Base-by-base conservation (phyloP, 2,797 vertebrate species). In the Sparidentex hasta region DNA sequence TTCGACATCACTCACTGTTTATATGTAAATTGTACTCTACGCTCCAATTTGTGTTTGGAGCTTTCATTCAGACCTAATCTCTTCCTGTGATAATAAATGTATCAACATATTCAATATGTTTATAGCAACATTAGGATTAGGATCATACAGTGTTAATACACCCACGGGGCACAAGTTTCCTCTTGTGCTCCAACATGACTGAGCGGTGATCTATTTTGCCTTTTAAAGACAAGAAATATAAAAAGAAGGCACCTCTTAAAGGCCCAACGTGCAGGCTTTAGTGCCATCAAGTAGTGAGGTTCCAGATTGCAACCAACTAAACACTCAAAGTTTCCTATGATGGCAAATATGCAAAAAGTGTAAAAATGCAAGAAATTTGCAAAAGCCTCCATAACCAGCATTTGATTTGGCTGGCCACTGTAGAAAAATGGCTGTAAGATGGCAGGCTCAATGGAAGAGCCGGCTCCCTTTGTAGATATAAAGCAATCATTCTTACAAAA, bases 21-120 rank as follows among this genome's bases (percentile, higher is more conserved):
- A 74, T 48, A 50, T 47, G 43, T 66, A 51, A 74, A 75, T 38
- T 81, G 11, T 57, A 74, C 76, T 52, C 64, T 75, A 56, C 18
- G 33, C 47, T 54, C 1, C 38, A 59, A 27, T 67, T 71, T 73
- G 38, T 74, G 56, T 58, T 61, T 58, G 27, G 58, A 52, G 57
- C 61, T 78, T 85, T 82, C 16, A 65, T 82, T 82, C 29, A 33
- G 58, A 74, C 21, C 23, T 50, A 9, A 38, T 38, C 38, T 38
- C 76, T 44, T 52, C n/a, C 64, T 44, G 38, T 64, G 59, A 72
- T 43, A 58, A 62, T 18, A 77, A 61, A 38, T 38, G 14, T 65
- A 43, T 46, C 18, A 75, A 59, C 17, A 73, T 55, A 47, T 68
- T 73, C 4, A 57, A 70, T 38, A 20, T 62, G 57, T 74, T 63